Evolutionary conservation across 2,888 invertebrate species (phyloP).

Genomic region (Chrysolina americana): DNA sequence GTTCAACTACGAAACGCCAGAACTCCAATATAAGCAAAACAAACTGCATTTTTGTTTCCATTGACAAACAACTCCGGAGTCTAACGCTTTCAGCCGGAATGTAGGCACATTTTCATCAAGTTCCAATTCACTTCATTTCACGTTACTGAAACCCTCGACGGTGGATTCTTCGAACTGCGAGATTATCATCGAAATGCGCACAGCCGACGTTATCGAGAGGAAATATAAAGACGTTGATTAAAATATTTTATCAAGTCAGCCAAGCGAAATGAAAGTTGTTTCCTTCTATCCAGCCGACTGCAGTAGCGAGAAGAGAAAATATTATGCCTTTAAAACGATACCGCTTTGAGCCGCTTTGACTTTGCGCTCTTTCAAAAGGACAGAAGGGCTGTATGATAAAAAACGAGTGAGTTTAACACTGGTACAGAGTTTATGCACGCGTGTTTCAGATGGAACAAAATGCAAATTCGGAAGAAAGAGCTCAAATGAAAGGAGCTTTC

Average conservation of each 20-base stretch:
- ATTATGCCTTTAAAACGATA: constrained; percentile 64
- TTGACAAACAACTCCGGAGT: neutral
- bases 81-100: neutral
- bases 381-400: constrained; percentile 34
- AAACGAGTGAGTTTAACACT: constrained; percentile 23
- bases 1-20: neutral
- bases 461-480: constrained; percentile 11
- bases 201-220: constrained; percentile 56
- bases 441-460: neutral
- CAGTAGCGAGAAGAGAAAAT: constrained; percentile 59
- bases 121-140: constrained; percentile 11
- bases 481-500: neutral
- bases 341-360: constrained; percentile 62
- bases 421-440: neutral
- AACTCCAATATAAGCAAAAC: neutral
- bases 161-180: constrained; percentile 1
- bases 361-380: constrained; percentile 52
- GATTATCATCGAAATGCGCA: constrained; percentile 51
- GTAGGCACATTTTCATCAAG: constrained; percentile 1
- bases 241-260: constrained; percentile 65
- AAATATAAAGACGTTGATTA: constrained; percentile 65
- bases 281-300: constrained; percentile 55
- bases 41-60: neutral
- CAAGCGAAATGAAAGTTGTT: constrained; percentile 60
- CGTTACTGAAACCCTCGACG: neutral